phyloP scores from a whole-genome alignment of 2,113 vertebrate genomes.

The Mustela lutreola region DNA sequence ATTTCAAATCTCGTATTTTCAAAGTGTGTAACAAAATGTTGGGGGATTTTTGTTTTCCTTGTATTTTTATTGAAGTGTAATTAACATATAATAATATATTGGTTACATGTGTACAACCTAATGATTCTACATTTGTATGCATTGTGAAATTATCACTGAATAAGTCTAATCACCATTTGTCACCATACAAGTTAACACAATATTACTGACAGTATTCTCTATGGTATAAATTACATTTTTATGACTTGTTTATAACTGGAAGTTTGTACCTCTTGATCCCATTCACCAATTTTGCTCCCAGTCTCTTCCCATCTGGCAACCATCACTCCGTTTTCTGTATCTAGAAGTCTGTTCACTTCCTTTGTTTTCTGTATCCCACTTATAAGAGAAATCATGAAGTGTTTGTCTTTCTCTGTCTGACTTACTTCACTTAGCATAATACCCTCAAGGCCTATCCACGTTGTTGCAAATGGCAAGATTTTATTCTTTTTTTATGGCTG shows the following conservation, averaged over 20 bases:
- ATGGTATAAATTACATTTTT: background rate
- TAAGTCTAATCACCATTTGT: background rate
- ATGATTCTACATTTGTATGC: background rate
- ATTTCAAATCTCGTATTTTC: slow-evolving; percentile 28
- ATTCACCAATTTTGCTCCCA: background rate
- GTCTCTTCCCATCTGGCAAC: background rate
- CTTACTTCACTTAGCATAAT: background rate
- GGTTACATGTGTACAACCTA: background rate
- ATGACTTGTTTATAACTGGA: background rate
- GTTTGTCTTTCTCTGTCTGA: background rate
- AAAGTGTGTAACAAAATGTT: background rate
- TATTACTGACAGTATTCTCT: background rate
- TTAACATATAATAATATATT: background rate
- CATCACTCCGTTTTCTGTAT: background rate
- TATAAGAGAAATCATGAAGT: background rate
- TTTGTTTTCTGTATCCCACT: background rate
- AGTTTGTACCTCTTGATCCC: background rate
- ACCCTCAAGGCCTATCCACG: background rate
- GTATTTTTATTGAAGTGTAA: background rate
- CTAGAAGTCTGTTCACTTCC: background rate
- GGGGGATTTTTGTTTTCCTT: background rate
- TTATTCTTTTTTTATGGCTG: background rate
- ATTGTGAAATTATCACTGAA: background rate
- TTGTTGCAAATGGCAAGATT: background rate
- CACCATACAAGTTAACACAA: background rate